Percentiles rank a stretch among this genome's conserved stretches.
Conservation (phyloP, 2,113 vertebrate genomes). For the Xenus cinereus region DNA sequence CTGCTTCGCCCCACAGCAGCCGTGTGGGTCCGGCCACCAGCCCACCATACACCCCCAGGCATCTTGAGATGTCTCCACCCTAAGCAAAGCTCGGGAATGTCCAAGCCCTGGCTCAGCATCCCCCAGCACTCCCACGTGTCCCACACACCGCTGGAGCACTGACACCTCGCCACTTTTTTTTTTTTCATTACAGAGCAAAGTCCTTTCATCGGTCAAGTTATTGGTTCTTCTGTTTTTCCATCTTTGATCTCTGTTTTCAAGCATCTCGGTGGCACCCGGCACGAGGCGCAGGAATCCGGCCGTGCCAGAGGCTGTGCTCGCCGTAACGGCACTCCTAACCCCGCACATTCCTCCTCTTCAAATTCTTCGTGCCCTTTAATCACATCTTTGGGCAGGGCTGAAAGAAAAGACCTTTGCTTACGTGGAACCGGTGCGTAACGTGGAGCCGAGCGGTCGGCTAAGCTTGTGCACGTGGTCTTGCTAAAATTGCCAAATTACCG, state of each 20-base stretch:
- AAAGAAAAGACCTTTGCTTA: constrained; percentile 60
- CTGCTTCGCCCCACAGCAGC: background rate
- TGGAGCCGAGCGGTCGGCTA: constrained; percentile 57
- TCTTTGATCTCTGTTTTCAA: background rate
- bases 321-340: background rate
- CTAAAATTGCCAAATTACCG: constrained; percentile 7
- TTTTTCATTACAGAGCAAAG: background rate
- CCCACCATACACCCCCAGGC: background rate
- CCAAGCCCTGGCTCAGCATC: background rate
- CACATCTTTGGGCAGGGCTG: constrained; percentile 74
- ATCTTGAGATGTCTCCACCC: background rate
- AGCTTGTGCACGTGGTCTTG: constrained; percentile 9
- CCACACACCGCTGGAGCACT: background rate
- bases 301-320: constrained; percentile 70
- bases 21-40: fast-evolving
- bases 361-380: constrained; percentile 70
- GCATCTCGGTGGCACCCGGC: fast-evolving
- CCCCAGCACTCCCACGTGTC: fast-evolving
- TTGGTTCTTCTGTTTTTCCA: background rate
- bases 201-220: background rate
- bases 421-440: constrained; percentile 51
- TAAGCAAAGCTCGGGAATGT: background rate
- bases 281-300: background rate
- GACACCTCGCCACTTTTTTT: background rate
- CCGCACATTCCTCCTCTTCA: constrained; percentile 63